Evolutionary conservation across 1,140 invertebrate genomes (phyloP), one percentile per base, ranked within the genome.

Genomic region (Hypothenemus hampei): DNA sequence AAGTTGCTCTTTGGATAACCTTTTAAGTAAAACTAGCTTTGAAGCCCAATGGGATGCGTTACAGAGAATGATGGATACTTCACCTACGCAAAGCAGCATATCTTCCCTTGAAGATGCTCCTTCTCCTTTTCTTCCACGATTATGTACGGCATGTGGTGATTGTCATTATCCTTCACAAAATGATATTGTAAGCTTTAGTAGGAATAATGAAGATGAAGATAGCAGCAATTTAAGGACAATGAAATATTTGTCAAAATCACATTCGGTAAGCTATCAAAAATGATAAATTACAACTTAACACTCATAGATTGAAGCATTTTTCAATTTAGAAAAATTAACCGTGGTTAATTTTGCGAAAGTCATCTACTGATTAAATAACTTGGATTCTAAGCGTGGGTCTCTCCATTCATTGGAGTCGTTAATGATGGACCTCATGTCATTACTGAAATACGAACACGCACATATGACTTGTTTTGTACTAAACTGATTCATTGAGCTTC

Each of bases 331-430:
- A 19, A 8, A 39, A 39, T 10, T 16, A 39, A n/a, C 36, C 16
- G 6, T n/a, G 6, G 26, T 29, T 7, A 29, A 29, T n/a, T n/a
- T n/a, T n/a, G n/a, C n/a, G n/a, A n/a, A n/a, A n/a, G n/a, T n/a
- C n/a, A n/a, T n/a, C n/a, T n/a, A n/a, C n/a, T n/a, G n/a, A n/a
- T n/a, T n/a, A n/a, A n/a, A n/a, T n/a, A n/a, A n/a, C n/a, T n/a
- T n/a, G n/a, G n/a, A n/a, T n/a, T n/a, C 24, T 46, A 23, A 37
- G 48, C 48, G 48, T 51, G 48, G 48, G 48, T 20, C 48, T 40
- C 22, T 51, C 41, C 48, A 51, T 51, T 51, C 48, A 51, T 51
- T 51, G 36, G 29, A 43, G 33, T 43, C 48, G 33, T 51, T 51
- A 39, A 41, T 51, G 48, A 51, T n/a, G n/a, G n/a, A n/a, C n/a